A percentile compares a stretch with the other conserved stretches of the same genome.
phyloP scores from a whole-genome alignment of 2,888 invertebrate genomes.

The Schizotus pectinicornis region DNA sequence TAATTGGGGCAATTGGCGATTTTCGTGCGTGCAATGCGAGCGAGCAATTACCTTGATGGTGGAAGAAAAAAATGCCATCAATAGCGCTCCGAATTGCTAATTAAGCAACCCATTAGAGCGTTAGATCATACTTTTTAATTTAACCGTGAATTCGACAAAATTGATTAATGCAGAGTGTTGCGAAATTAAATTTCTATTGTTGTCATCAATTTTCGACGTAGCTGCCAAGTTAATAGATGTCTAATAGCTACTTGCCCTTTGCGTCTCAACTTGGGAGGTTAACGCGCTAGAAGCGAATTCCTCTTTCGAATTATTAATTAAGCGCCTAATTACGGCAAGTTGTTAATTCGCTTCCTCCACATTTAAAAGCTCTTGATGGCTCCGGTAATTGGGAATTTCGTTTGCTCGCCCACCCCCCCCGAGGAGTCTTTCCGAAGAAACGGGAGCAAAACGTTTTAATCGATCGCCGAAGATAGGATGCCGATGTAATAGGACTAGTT shows the following conservation, averaged over 20 bases:
- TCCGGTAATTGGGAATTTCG: too few relatives aligned
- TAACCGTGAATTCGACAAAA: neutral
- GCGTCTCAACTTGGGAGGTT: too few relatives aligned
- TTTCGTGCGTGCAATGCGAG: neutral
- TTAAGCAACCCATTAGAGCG: neutral
- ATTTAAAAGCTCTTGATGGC: too few relatives aligned
- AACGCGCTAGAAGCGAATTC: too few relatives aligned
- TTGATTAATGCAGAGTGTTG: neutral
- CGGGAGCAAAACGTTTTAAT: too few relatives aligned
- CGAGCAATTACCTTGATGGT: neutral
- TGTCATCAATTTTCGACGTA: neutral
- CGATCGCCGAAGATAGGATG: slow-evolving; percentile 1
- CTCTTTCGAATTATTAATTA: neutral
- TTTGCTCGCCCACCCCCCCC: too few relatives aligned
- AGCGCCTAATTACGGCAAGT: neutral
- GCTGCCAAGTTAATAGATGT: too few relatives aligned
- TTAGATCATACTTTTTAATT: slow-evolving; percentile 2
- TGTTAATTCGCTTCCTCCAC: too few relatives aligned
- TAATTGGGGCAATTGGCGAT: too few relatives aligned
- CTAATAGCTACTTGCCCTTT: too few relatives aligned
- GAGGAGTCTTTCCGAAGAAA: too few relatives aligned
- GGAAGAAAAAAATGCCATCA: neutral
- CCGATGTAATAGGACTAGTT: slow-evolving; percentile 6
- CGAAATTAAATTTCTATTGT: neutral
- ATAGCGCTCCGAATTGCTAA: neutral